phyloP scores from a whole-genome alignment of 2,113 vertebrate species.

The Fulica atra region DNA sequence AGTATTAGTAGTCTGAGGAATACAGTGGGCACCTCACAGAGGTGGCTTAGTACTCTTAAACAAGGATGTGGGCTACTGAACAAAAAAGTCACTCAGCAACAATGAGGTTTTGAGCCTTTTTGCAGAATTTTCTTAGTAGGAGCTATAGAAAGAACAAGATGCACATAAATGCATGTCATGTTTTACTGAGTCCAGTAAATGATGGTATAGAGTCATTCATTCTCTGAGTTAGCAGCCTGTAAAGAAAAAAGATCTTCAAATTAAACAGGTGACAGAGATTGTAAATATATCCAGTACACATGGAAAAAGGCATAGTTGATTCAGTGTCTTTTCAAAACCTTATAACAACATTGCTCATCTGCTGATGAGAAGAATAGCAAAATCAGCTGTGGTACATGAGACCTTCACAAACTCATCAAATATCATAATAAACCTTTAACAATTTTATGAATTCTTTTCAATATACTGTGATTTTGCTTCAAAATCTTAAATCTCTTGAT shows the following conservation, averaged over 20 bases:
- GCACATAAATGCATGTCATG: background rate
- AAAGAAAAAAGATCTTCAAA: background rate
- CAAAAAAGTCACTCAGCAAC: background rate
- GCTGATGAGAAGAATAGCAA: background rate
- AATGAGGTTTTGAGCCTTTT: background rate
- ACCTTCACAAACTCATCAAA: background rate
- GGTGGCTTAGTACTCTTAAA: background rate
- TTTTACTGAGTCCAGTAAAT: background rate
- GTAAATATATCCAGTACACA: background rate
- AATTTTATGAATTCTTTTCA: background rate
- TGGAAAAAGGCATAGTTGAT: background rate
- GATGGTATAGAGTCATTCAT: background rate
- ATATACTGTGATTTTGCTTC: background rate
- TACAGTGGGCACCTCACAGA: too few relatives aligned
- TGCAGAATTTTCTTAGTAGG: background rate
- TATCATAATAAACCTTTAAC: background rate
- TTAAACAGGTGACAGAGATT: background rate
- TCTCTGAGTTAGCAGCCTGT: background rate
- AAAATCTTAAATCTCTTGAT: background rate
- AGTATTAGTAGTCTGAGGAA: background rate
- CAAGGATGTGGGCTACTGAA: background rate
- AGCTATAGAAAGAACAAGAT: background rate
- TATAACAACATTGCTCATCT: background rate
- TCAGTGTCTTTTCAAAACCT: background rate
- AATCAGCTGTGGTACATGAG: background rate